Conservation (phyloP, 2,888 invertebrate genomes). For the Oscheius myriophilus region DNA sequence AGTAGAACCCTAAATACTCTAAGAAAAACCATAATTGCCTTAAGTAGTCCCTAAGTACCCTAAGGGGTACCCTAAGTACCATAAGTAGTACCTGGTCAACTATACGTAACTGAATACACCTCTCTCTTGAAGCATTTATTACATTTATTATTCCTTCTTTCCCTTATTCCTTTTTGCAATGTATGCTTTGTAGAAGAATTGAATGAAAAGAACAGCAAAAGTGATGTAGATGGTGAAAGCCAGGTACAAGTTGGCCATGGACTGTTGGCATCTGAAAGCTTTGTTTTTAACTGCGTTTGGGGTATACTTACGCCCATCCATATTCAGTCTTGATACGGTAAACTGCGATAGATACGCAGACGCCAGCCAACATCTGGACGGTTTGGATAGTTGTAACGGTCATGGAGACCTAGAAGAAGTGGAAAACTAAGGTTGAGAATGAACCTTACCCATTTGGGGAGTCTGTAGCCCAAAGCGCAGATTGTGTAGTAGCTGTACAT, state of each 20-base stretch:
- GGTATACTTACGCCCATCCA: constrained; percentile 42
- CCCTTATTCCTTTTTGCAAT: constrained; percentile 41
- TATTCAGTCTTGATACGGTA: constrained; percentile 57
- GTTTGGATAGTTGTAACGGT: constrained; percentile 67
- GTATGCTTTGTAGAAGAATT: constrained; percentile 65
- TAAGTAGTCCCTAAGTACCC: too few relatives aligned
- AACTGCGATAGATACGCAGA: constrained; percentile 63
- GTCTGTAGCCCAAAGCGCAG: constrained; percentile 71
- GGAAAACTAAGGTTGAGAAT: neutral
- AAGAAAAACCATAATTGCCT: too few relatives aligned
- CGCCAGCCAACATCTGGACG: constrained; percentile 67
- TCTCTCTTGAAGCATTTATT: too few relatives aligned
- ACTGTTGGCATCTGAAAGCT: constrained; percentile 63
- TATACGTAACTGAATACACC: too few relatives aligned
- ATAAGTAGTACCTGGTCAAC: too few relatives aligned
- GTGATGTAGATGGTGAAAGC: constrained; percentile 66
- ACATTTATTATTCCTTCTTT: constrained; percentile 18
- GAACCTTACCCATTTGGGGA: constrained; percentile 74
- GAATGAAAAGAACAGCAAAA: constrained; percentile 65
- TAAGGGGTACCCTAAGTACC: too few relatives aligned
- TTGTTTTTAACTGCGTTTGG: neutral
- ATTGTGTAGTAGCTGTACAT: constrained; percentile 75
- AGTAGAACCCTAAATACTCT: too few relatives aligned
- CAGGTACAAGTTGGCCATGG: constrained; percentile 64
- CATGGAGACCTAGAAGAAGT: constrained; percentile 55